Evolutionary conservation across 1,140 invertebrate species (phyloP).

Genomic region (Bombus superbus): DNA sequence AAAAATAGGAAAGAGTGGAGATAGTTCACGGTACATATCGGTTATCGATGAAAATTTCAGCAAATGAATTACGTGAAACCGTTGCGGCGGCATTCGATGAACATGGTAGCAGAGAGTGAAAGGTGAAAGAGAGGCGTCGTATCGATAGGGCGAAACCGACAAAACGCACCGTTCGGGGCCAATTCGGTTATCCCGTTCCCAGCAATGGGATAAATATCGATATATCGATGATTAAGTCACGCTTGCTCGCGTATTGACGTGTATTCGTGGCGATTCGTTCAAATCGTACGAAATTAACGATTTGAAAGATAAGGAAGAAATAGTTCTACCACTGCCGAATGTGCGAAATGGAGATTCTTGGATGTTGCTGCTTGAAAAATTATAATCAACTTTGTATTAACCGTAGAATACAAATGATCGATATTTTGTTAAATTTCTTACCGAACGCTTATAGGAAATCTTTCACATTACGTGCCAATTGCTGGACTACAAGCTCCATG

Average conservation of each 20-base stretch:
- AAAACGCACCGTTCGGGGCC: slow-evolving; percentile 17
- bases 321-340: background rate
- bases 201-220: slow-evolving; percentile 33
- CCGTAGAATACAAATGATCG: background rate
- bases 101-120: background rate
- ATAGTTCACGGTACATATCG: background rate
- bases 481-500: background rate
- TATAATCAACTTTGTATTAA: background rate
- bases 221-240: slow-evolving; percentile 35
- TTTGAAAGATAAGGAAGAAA: slow-evolving; percentile 11
- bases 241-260: slow-evolving; percentile 6
- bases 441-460: no score
- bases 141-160: background rate
- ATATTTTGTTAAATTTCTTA: background rate
- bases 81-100: background rate
- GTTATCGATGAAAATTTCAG: slow-evolving; percentile 48
- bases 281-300: slow-evolving; percentile 11
- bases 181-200: slow-evolving; percentile 4
- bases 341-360: background rate
- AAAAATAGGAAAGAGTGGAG: background rate
- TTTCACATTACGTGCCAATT: background rate
- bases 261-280: background rate
- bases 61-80: slow-evolving; percentile 30
- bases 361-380: background rate
- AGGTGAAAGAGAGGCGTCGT: background rate